Evolutionary conservation across 2,888 invertebrate genomes (phyloP), one percentile per base, ranked within the genome.

Genomic region (Apodemia mormo): DNA sequence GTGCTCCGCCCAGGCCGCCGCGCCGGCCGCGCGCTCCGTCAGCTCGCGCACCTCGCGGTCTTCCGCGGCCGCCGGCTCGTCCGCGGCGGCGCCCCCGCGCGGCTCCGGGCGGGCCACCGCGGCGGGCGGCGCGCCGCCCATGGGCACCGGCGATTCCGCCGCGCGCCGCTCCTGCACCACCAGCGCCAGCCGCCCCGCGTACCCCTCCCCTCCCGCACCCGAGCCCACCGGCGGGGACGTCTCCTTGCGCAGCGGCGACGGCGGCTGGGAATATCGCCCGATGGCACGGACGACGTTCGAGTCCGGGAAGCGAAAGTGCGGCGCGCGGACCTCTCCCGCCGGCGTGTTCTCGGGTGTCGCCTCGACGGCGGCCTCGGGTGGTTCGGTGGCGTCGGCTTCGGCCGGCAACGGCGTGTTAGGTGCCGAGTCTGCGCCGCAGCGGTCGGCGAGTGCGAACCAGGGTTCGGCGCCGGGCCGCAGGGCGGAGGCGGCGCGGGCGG

Each of bases 311-410:
- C 90, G 88, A 77, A 91, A 91, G 72, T 85, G 85, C 4, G 88
- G 85, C 5, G 88, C 85, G 74, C 88, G 85, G 49, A 88, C 90
- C 79, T 94, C 96, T 85, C 96, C 96, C 33, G 97, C 94, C 2
- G 97, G 97, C 56, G 97, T 97, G 66, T 97, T 97, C 92, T 97
- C 97, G 1, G 97, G 97, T 7, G 97, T 97, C 4, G 97, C 97
- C 90, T 97, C 97, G 70, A 97, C 96, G 43, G 97, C 97, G 65
- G 97, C 97, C 91, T 97, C 97, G 6, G 97, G 97, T 45, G 97
- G 97, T 91, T 90, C 77, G 86, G 92, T 79, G 85, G 80, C 78
- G 77, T 85, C 88, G 71, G 80, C 78, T 68, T 88, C 89, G 54
- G 90, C 82, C 81, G 94, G 89, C 83, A 95, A 81, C 73, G 93